Percentiles rank a stretch among this genome's conserved stretches.
Evolutionary conservation across 2,797 vertebrate species (phyloP).

Genomic region (Hyperoplus immaculatus): DNA sequence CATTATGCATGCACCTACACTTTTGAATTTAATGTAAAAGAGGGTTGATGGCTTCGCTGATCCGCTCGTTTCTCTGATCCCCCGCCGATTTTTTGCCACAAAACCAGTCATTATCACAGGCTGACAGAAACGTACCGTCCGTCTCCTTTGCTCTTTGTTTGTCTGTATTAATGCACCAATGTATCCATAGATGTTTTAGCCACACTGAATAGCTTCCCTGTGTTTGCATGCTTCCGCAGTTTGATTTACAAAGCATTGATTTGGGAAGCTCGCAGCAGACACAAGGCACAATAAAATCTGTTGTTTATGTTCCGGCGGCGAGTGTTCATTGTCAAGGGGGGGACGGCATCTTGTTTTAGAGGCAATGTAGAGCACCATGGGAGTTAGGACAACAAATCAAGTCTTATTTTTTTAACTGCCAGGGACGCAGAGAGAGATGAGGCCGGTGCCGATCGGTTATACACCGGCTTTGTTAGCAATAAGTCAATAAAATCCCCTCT

Average conservation of each 20-base stretch:
- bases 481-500: conserved; percentile 76
- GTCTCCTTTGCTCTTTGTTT: conserved; percentile 49
- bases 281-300: conserved; percentile 73
- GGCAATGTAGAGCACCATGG: conserved; percentile 60
- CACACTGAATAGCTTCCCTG: conserved; percentile 15
- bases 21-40: conserved; percentile 40
- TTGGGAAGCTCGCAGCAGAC: conserved; percentile 45
- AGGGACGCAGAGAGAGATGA: conserved; percentile 53
- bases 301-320: conserved; percentile 72
- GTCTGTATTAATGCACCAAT: conserved; percentile 52
- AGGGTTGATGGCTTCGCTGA: conserved; percentile 40
- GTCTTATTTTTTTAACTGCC: conserved; percentile 59
- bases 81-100: conserved; percentile 15
- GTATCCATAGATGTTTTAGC: conserved; percentile 51
- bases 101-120: conserved; percentile 34
- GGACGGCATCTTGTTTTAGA: conserved; percentile 71
- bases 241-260: conserved; percentile 77
- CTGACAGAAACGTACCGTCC: neutral
- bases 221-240: conserved; percentile 54
- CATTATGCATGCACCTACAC: conserved; percentile 13
- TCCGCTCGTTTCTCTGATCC: conserved; percentile 34
- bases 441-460: conserved; percentile 51
- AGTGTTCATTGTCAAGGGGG: conserved; percentile 71
- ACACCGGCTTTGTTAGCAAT: conserved; percentile 57
- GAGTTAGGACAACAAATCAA: conserved; percentile 76